Evolutionary conservation across 2,113 vertebrate species (phyloP).

Genomic region (Ardeotis arabs): DNA sequence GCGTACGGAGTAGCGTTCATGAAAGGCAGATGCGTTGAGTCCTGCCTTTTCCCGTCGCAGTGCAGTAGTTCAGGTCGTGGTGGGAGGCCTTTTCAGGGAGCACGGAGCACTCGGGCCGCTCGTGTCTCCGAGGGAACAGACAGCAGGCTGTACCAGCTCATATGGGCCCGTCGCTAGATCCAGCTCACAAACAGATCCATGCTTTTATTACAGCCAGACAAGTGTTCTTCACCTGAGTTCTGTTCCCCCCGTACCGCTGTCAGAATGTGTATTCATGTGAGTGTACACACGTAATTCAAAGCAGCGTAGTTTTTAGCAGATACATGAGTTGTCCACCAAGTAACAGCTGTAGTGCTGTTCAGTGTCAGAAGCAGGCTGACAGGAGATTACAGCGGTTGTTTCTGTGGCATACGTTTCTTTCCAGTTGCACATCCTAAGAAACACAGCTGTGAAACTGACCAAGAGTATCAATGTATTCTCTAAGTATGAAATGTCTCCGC

Average conservation of each 20-base stretch:
- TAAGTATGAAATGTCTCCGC: background rate
- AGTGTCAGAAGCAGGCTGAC: background rate
- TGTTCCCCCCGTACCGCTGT: background rate
- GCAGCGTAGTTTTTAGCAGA: background rate
- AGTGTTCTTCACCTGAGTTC: background rate
- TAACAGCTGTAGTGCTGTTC: background rate
- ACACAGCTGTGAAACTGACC: background rate
- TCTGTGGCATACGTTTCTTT: background rate
- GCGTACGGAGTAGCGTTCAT: fast-evolving
- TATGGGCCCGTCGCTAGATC: background rate
- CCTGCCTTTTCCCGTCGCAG: fast-evolving
- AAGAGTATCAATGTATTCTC: background rate
- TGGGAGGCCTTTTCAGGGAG: background rate
- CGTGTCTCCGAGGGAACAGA: background rate
- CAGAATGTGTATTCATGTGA: background rate
- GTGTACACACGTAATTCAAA: fast-evolving
- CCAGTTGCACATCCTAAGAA: background rate
- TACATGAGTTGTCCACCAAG: fast-evolving
- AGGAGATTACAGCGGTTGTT: background rate
- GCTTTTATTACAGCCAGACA: background rate
- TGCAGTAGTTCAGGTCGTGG: background rate
- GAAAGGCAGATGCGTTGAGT: background rate
- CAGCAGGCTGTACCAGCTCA: background rate
- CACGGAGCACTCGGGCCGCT: fast-evolving
- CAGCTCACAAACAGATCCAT: background rate